Evolutionary conservation across 2,113 vertebrate species (phyloP).

Genomic region (Silurus asotus): DNA sequence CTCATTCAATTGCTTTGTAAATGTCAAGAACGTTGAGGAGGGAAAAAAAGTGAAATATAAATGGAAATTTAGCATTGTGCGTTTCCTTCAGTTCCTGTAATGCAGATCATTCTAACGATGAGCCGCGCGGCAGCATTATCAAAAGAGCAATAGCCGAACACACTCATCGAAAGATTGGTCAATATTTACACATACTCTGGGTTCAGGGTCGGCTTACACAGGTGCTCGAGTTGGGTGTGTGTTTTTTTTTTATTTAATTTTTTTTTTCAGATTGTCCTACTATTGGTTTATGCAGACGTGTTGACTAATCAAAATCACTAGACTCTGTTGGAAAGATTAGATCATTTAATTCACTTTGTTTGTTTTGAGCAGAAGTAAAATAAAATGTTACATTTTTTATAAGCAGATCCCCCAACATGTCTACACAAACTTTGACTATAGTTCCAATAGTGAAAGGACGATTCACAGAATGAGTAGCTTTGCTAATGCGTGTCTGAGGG

Average conservation of each 20-base stretch:
- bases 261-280: too few relatives aligned
- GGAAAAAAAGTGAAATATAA: not conserved
- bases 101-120: not conserved
- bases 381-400: too few relatives aligned
- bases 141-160: not conserved
- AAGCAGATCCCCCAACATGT: too few relatives aligned
- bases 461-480: too few relatives aligned
- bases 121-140: not conserved
- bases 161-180: not conserved
- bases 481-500: too few relatives aligned
- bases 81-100: not conserved
- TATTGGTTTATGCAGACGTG: not conserved
- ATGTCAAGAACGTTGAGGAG: too few relatives aligned
- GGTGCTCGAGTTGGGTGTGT: not conserved
- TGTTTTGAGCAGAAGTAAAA: too few relatives aligned
- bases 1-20: not conserved
- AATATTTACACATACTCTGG: not conserved
- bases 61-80: not conserved
- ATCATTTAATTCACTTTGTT: too few relatives aligned
- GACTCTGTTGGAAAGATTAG: not conserved
- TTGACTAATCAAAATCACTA: not conserved
- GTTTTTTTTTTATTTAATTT: not conserved
- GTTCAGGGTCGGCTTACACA: not conserved
- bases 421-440: too few relatives aligned
- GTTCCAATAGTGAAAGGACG: too few relatives aligned